Evolutionary conservation across 2,113 vertebrate genomes (phyloP).

Genomic region (Monopterus albus): DNA sequence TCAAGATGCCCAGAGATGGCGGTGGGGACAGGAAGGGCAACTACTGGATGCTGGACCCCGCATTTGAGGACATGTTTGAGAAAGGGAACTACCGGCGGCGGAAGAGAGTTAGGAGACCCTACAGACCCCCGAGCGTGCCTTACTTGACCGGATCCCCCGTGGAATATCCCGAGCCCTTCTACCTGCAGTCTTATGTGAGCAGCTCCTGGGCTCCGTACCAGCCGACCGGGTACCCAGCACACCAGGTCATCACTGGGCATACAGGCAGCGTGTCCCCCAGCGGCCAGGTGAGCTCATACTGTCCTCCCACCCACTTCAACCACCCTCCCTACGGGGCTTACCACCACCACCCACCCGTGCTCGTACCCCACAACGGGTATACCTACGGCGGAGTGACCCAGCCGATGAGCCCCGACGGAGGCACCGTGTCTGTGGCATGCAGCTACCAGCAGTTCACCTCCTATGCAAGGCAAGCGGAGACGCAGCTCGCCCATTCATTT

Average conservation of each 20-base stretch:
- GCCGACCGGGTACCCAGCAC: conserved; percentile 30
- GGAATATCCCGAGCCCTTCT: conserved; percentile 65
- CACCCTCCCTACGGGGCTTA: conserved; percentile 66
- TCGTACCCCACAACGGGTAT: conserved; percentile 67
- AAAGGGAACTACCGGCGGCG: conserved; percentile 81
- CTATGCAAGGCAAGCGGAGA: conserved; percentile 52
- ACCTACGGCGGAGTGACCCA: conserved; percentile 68
- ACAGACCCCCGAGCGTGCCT: conserved; percentile 34
- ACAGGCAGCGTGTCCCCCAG: conserved; percentile 61
- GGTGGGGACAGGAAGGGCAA: conserved; percentile 75
- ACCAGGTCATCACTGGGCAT: conserved; percentile 41
- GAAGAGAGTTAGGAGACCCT: conserved; percentile 71
- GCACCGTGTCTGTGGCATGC: conserved; percentile 51
- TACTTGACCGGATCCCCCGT: conserved; percentile 43
- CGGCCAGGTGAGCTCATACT: conserved; percentile 60
- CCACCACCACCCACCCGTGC: conserved; percentile 63
- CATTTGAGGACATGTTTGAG: conserved; percentile 85
- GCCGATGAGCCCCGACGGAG: conserved; percentile 70
- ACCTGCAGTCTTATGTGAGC: conserved; percentile 64
- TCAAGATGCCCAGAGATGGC: conserved; percentile 79
- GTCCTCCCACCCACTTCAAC: conserved; percentile 49
- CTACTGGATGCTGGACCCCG: conserved; percentile 84
- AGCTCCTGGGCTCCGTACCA: conserved; percentile 64
- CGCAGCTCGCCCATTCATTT: conserved; percentile 39
- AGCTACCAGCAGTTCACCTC: conserved; percentile 65